Percentiles rank a stretch among this genome's conserved stretches.
phyloP scores from a whole-genome alignment of 2,113 vertebrate species.

The Gnathochromis pfefferi region DNA sequence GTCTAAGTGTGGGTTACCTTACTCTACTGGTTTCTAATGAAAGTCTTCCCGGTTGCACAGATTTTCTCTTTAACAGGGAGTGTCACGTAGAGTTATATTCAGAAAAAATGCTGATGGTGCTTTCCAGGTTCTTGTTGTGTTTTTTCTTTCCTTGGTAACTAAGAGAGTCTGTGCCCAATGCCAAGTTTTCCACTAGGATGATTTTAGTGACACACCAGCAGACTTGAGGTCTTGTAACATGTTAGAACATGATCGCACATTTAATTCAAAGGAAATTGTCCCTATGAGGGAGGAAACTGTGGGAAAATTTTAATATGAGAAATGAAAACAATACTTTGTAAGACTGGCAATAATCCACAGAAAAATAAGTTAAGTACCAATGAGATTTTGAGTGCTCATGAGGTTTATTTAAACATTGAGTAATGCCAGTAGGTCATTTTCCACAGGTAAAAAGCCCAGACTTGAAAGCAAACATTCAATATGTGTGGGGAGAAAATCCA shows the following conservation, averaged over 20 bases:
- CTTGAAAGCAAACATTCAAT: neutral
- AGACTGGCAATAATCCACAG: neutral
- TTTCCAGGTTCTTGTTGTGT: neutral
- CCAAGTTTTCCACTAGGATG: constrained; percentile 7
- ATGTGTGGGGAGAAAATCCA: neutral
- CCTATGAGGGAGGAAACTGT: neutral
- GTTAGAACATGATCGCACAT: neutral
- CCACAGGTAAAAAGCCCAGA: neutral
- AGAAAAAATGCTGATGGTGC: neutral
- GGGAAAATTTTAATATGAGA: constrained; percentile 5
- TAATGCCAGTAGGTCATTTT: neutral
- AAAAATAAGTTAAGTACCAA: neutral
- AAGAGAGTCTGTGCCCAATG: neutral
- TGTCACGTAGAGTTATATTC: neutral
- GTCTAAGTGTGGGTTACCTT: neutral
- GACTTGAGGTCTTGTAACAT: neutral
- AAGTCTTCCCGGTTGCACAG: neutral
- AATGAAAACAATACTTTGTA: neutral
- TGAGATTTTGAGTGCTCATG: neutral
- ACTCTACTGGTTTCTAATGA: constrained; percentile 11
- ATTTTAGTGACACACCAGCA: constrained; percentile 1
- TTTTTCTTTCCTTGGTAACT: constrained; percentile 10
- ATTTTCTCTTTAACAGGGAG: constrained; percentile 38
- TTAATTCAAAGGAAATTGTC: neutral
- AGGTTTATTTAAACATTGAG: neutral